Evolutionary conservation across 2,888 invertebrate genomes (phyloP), one percentile per base, ranked within the genome.

Genomic region (Hyposoter dolosus): DNA sequence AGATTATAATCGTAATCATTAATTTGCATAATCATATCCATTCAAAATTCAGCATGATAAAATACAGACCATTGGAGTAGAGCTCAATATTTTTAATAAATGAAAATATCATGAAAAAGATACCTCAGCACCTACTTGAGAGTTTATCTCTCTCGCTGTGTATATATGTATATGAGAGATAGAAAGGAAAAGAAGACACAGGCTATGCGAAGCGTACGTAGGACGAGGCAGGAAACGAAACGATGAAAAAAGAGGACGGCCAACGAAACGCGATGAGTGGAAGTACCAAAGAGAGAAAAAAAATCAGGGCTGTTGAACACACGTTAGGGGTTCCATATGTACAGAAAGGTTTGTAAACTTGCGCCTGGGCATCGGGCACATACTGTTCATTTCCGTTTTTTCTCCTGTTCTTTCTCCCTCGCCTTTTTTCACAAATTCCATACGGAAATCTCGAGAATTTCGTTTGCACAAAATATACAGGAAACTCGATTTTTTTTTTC

Each of bases 221-320:
- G 40, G 23, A 66, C 12, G 78, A 68, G 75, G 66, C 47, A 76
- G 75, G 35, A 17, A 72, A 77, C 50, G 43, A 78, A 74, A 72
- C 65, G 74, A 82, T 82, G 85, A 35, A 35, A 85, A 85, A 82
- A 78, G 82, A 82, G 85, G 63, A 85, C 63, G 78, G 68, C 60
- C 68, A 82, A 75, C 66, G 60, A 79, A 82, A 79, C 50, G 47
- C 32, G 84, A 84, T 43, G 74, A 77, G 84, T 78, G 78, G 60
- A 66, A 72, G 40, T 53, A 63, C 19, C 45, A 15, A 75, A 56
- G 56, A 66, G 28, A n/a, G 75, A 60, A 75, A 75, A 74, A 77
- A 83, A 15, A 81, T 43, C 53, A 45, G 47, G 60, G 50, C 77
- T 50, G 47, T 53, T 68, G 81, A 65, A 60, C 43, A 50, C 43